These are phyloP conservation scores for Philaenus spumarius DNA, from an alignment of 1,140 invertebrate genomes.

Conservation along the genomic window DNA sequence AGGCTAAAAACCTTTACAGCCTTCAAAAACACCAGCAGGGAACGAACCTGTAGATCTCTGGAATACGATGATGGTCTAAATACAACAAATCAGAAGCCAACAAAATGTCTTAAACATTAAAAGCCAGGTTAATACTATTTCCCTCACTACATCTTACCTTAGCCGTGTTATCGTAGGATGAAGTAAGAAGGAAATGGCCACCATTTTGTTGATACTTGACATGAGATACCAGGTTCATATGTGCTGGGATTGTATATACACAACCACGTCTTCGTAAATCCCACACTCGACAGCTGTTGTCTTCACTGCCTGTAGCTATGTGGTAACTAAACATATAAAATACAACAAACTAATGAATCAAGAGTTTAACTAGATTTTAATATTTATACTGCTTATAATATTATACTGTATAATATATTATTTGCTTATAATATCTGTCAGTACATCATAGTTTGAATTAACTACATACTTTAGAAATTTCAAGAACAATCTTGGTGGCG, in stretches of 20 bases:
- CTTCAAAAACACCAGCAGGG: background rate
- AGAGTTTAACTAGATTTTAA: no score
- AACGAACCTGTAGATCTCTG: background rate
- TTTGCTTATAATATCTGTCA: no score
- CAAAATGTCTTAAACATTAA: background rate
- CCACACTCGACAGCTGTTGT: slow-evolving; percentile 94
- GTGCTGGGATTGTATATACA: slow-evolving; percentile 93
- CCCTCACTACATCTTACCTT: slow-evolving; percentile 61
- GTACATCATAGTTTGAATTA: no score
- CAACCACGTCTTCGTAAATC: slow-evolving; percentile 80
- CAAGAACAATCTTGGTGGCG: no score
- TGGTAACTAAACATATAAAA: slow-evolving; percentile 62
- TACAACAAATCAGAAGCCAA: background rate
- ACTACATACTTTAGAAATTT: no score
- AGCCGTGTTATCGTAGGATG: slow-evolving; percentile 82
- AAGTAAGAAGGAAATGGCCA: slow-evolving; percentile 79
- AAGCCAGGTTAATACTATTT: background rate
- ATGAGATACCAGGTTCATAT: slow-evolving; percentile 84
- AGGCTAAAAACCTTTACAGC: no score
- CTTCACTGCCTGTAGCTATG: slow-evolving; percentile 89
- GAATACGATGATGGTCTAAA: background rate
- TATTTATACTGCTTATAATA: no score
- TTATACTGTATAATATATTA: no score
- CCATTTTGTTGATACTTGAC: slow-evolving; percentile 79
- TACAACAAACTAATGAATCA: no score